phyloP scores from a whole-genome alignment of 1,140 invertebrate genomes.

The Habropoda laboriosa region DNA sequence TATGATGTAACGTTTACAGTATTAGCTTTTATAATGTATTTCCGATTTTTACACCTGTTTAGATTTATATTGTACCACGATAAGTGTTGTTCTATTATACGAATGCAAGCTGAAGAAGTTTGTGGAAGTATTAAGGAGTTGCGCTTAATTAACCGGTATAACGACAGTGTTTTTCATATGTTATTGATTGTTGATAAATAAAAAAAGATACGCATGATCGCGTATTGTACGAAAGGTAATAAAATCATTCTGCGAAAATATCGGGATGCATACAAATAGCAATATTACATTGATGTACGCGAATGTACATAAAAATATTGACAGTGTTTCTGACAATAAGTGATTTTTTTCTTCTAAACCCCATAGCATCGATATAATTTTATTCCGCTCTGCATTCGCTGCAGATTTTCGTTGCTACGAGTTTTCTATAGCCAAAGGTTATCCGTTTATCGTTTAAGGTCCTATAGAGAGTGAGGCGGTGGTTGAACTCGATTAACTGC shows the following conservation, averaged over 20 bases:
- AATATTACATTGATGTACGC: neutral
- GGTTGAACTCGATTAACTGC: conserved; percentile 59
- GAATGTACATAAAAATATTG: neutral
- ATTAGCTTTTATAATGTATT: conserved; percentile 59
- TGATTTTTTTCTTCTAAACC: neutral
- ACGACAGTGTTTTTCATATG: conserved; percentile 21
- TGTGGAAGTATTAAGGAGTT: neutral
- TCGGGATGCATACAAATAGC: too few species aligned
- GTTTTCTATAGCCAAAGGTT: neutral
- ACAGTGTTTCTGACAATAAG: neutral
- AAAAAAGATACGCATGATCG: conserved; percentile 13
- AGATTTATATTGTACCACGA: conserved; percentile 8
- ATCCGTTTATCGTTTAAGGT: conserved; percentile 54
- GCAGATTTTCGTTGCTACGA: neutral
- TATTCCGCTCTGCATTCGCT: neutral
- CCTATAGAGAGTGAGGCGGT: conserved; percentile 25
- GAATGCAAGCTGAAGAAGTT: neutral
- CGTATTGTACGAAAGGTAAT: neutral
- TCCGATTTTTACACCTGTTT: conserved; percentile 20
- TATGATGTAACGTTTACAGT: conserved; percentile 58
- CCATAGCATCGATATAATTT: neutral
- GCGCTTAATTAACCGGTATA: conserved; percentile 26
- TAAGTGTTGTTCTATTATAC: neutral
- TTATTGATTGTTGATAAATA: conserved; percentile 42
- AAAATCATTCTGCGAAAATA: conserved; percentile 5